phyloP scores from a whole-genome alignment of 2,113 vertebrate genomes.

The Eurypyga helias region DNA sequence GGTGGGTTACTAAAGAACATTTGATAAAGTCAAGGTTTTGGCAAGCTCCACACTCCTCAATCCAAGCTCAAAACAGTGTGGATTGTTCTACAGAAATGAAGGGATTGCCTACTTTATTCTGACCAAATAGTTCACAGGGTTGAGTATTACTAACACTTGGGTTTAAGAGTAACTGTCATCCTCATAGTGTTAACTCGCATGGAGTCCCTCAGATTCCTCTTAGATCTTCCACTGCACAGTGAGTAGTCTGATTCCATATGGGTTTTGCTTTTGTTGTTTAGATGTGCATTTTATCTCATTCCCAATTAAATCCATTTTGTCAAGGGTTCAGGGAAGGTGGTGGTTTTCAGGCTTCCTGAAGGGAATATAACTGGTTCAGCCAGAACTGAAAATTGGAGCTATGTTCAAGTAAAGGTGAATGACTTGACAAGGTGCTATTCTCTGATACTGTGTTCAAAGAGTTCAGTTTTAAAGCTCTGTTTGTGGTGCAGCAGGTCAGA shows the following conservation, averaged over 20 bases:
- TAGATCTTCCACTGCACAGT: background rate
- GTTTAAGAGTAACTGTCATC: background rate
- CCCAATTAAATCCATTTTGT: background rate
- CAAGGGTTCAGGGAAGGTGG: accelerated
- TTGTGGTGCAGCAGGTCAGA: background rate
- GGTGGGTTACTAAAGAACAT: background rate
- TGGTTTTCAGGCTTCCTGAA: background rate
- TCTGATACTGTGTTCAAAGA: background rate
- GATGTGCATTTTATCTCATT: background rate
- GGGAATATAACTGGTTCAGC: background rate
- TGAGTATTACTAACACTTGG: background rate
- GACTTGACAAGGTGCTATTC: background rate
- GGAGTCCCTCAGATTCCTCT: background rate
- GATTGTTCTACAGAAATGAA: conserved; percentile 18
- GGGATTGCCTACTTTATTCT: conserved; percentile 9
- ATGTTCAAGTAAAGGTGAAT: background rate
- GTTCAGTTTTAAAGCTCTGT: background rate
- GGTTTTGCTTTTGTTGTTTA: background rate
- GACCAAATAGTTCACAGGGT: background rate
- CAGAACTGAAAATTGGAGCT: background rate
- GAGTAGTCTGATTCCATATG: background rate
- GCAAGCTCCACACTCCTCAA: background rate
- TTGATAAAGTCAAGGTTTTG: conserved; percentile 34
- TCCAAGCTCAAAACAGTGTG: background rate
- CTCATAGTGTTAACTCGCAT: background rate